A percentile compares a stretch with the other conserved stretches of the same genome.
phyloP scores from a whole-genome alignment of 2,797 vertebrate species.

The Lophotriccus pileatus region DNA sequence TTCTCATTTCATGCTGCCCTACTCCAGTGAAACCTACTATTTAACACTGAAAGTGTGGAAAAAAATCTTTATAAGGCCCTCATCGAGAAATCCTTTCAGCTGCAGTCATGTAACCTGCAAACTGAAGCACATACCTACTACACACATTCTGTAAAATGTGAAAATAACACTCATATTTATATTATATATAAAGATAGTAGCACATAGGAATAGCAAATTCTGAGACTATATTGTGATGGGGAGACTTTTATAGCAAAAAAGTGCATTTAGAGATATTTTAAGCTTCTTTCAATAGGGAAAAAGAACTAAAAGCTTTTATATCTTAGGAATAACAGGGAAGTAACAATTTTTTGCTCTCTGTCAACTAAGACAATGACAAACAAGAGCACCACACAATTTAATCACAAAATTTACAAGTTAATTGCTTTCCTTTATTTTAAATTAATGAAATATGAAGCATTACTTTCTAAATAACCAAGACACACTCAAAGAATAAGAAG shows the following conservation, averaged over 20 bases:
- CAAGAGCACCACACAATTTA: neutral
- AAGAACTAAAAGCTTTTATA: neutral
- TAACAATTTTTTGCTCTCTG: neutral
- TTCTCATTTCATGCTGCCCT: neutral
- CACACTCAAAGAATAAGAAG: neutral
- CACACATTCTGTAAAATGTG: neutral
- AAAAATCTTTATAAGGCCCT: neutral
- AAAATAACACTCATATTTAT: neutral
- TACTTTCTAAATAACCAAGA: neutral
- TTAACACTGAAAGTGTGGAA: neutral
- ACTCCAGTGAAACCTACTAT: neutral
- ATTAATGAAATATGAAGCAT: neutral
- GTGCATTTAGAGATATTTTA: neutral
- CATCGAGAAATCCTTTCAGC: neutral
- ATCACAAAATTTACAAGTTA: neutral
- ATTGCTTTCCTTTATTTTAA: neutral
- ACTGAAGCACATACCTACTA: neutral
- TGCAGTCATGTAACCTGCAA: neutral
- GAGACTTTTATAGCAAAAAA: neutral
- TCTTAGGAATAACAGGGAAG: neutral
- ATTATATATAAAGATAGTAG: neutral
- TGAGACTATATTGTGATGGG: neutral
- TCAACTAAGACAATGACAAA: neutral
- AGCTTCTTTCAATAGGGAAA: neutral
- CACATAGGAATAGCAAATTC: neutral